Evolutionary conservation across 2,113 vertebrate species (phyloP), one percentile per base, ranked within the genome.

Genomic region (Trinectes maculatus): DNA sequence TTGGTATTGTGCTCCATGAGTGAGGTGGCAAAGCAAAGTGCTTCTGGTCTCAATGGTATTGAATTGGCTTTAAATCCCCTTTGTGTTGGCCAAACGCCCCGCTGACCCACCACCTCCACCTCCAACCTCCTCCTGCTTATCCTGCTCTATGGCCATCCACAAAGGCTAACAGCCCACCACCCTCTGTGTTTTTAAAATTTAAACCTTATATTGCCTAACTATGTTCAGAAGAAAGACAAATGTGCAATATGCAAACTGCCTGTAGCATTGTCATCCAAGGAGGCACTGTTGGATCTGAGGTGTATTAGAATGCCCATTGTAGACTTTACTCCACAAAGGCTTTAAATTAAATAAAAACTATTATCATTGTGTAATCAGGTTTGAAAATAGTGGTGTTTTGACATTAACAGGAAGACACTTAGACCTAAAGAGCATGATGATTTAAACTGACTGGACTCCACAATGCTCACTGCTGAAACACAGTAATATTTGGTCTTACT

Each of bases 11-110:
- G 77, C 71, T 49, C 48, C 19, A 34, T 65, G 61, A 87, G 71
- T 62, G 84, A 80, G 76, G 80, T 81, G 79, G 89, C 86, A 89
- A 88, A 89, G 84, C 76, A 84, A 71, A 83, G 63, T 58, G 83
- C 68, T 90, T 89, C 81, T 84, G 67, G 70, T 82, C 74, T 82
- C 85, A 87, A 73, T 87, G 75, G 74, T 74, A 80, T 82, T 89
- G 69, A 86, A 86, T 84, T 52, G 71, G 76, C 80, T 85, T 75
- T 69, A 91, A 87, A 89, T 89, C 79, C 80, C 86, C 87, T 91
- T 91, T 91, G 91, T 88, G 81, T 61, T 53, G 47, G 5, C 66
- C 57, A 56, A 82, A 72, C 58, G 5, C 13, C 58, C 67, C 79
- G 74, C 7, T 42, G 16, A 28, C 58, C n/a, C n/a, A n/a, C n/a